A percentile compares a stretch with the other conserved stretches of the same genome.
phyloP scores from a whole-genome alignment of 2,113 vertebrate species.

The Hypomesus transpacificus region DNA sequence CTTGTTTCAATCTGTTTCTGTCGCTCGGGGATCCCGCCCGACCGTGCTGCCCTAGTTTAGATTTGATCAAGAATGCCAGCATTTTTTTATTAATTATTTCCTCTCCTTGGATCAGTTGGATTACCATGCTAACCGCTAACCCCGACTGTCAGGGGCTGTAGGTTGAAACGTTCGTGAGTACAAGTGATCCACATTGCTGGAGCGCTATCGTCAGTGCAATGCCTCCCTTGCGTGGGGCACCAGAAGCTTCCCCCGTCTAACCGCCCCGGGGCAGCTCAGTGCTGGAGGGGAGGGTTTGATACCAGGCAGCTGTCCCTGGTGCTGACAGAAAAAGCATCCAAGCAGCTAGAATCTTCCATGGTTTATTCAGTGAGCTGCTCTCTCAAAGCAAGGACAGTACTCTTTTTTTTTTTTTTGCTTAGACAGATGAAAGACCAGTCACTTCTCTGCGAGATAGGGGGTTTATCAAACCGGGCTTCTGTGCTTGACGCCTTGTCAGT shows the following conservation, averaged over 20 bases:
- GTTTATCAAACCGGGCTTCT: slow-evolving; percentile 41
- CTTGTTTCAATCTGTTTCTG: slow-evolving; percentile 8
- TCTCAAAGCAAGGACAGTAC: slow-evolving; percentile 26
- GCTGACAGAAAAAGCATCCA: slow-evolving; percentile 37
- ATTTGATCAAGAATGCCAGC: slow-evolving; percentile 19
- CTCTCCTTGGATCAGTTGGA: neutral
- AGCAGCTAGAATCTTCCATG: slow-evolving; percentile 36
- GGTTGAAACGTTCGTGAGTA: too few relatives aligned
- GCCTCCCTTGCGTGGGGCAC: slow-evolving; percentile 29
- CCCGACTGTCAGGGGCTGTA: too few relatives aligned
- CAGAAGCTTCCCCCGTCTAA: slow-evolving; percentile 26
- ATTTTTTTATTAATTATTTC: neutral
- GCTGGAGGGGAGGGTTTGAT: slow-evolving; percentile 27
- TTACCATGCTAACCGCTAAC: neutral
- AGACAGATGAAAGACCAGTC: slow-evolving; percentile 43
- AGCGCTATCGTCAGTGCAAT: slow-evolving; percentile 41
- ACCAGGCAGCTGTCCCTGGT: slow-evolving; percentile 30
- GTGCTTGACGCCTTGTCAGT: slow-evolving; percentile 39
- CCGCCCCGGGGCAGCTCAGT: slow-evolving; percentile 43
- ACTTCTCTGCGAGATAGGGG: slow-evolving; percentile 44
- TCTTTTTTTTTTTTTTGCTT: slow-evolving; percentile 8
- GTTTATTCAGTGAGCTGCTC: slow-evolving; percentile 47
- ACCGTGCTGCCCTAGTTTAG: neutral
- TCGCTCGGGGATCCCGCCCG: neutral
- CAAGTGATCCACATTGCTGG: slow-evolving; percentile 17